Conservation (phyloP, 2,888 invertebrate genomes). For the Andrena fulva region DNA sequence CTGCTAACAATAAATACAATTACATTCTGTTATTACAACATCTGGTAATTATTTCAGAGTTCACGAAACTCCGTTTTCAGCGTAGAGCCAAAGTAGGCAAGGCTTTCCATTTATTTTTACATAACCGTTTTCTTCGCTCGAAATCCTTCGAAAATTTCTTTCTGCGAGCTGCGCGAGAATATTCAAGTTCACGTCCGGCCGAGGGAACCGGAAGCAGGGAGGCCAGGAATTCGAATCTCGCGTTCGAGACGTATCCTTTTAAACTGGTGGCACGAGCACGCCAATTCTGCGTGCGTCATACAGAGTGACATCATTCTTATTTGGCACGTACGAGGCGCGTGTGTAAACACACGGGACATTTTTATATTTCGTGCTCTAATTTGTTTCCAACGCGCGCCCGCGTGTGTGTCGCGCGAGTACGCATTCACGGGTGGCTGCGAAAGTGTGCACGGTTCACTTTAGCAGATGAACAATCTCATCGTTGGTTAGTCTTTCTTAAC, state of each 20-base stretch:
- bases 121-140: neutral
- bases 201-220: neutral
- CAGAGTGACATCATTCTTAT: conserved; percentile 65
- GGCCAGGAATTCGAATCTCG: neutral
- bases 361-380: conserved; percentile 45
- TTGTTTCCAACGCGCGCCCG: conserved; percentile 24
- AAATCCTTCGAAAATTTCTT: neutral
- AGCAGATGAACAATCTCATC: conserved; percentile 3
- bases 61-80: neutral
- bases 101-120: neutral
- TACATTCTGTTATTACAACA: conserved; percentile 6
- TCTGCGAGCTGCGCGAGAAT: neutral
- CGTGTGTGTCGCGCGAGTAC: conserved; percentile 20
- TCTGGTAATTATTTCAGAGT: neutral
- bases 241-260: conserved; percentile 26
- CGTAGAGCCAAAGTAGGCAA: neutral
- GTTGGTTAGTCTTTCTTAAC: neutral
- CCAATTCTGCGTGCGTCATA: conserved; percentile 60
- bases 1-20: conserved; percentile 6
- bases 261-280: conserved; percentile 37
- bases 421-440: conserved; percentile 27
- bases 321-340: conserved; percentile 42
- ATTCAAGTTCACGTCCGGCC: neutral
- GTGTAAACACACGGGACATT: conserved; percentile 28
- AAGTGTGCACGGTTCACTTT: neutral